These are phyloP conservation scores for Nerophis ophidion DNA, from an alignment of 2,113 vertebrate species.

Conservation along the genomic window DNA sequence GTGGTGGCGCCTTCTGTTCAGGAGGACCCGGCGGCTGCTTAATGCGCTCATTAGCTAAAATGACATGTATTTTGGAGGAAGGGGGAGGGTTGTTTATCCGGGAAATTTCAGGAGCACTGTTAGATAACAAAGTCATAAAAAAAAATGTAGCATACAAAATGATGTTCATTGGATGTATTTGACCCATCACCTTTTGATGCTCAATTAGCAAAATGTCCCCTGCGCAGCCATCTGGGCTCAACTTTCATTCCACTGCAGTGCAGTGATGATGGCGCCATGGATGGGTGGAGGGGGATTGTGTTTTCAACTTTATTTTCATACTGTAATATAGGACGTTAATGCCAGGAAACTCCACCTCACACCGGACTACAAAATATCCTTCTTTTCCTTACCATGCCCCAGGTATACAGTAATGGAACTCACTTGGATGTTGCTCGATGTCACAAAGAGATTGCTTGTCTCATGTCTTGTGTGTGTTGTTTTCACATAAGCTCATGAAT, in stretches of 20 bases:
- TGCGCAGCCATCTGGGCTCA: conserved; percentile 7
- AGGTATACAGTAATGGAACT: background rate
- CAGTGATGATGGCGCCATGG: background rate
- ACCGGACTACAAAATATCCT: background rate
- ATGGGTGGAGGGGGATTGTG: conserved; percentile 27
- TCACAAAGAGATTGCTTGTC: background rate
- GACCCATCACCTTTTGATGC: conserved; percentile 29
- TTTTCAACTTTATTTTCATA: conserved; percentile 2
- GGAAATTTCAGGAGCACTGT: conserved; percentile 13
- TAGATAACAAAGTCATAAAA: conserved; percentile 31
- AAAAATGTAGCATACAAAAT: background rate
- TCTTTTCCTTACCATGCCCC: background rate
- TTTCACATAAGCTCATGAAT: background rate
- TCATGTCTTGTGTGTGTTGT: background rate
- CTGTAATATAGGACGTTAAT: conserved; percentile 10
- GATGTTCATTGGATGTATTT: background rate
- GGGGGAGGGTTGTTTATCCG: too few relatives aligned
- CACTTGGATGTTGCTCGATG: background rate
- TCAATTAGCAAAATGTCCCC: conserved; percentile 31
- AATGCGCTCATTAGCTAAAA: conserved; percentile 44
- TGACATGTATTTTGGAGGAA: too few relatives aligned
- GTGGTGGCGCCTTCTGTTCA: conserved; percentile 4
- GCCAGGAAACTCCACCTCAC: conserved; percentile 10
- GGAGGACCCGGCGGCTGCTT: conserved; percentile 16
- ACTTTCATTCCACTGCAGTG: conserved; percentile 26